Conservation (phyloP, 2,797 vertebrate species). For the Sebastes glaucus region DNA sequence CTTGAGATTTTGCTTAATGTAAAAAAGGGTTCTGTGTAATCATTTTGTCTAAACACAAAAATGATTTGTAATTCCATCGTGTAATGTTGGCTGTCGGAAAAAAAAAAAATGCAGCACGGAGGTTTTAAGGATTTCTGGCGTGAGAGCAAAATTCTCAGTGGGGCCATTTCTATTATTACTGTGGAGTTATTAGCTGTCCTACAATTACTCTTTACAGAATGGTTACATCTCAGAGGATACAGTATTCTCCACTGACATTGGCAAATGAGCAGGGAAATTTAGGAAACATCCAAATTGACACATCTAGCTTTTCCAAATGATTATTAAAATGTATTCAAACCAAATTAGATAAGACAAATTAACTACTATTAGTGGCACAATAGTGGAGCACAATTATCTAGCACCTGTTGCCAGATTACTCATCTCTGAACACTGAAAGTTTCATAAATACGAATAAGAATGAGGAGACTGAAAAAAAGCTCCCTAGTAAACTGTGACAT, state of each 20-base stretch:
- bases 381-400: not conserved
- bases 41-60: constrained; percentile 21
- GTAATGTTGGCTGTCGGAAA: not conserved
- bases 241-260: not conserved
- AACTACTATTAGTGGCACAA: not conserved
- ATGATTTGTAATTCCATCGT: constrained; percentile 10
- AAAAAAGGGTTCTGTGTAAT: constrained; percentile 16
- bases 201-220: constrained; percentile 2
- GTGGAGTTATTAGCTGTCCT: constrained; percentile 2
- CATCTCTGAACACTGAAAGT: not conserved
- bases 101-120: not conserved
- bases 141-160: not conserved
- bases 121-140: constrained; percentile 27
- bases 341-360: not conserved
- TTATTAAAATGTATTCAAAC: not conserved
- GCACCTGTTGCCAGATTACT: not conserved
- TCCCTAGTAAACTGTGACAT: not conserved
- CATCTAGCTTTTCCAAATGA: not conserved
- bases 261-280: not conserved
- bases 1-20: constrained; percentile 36
- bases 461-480: not conserved
- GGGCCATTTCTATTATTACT: not conserved
- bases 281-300: not conserved
- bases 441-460: not conserved
- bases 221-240: not conserved